These are phyloP conservation scores for Artibeus jamaicensis DNA, from an alignment of 2,797 vertebrate genomes.

Conservation along the genomic window DNA sequence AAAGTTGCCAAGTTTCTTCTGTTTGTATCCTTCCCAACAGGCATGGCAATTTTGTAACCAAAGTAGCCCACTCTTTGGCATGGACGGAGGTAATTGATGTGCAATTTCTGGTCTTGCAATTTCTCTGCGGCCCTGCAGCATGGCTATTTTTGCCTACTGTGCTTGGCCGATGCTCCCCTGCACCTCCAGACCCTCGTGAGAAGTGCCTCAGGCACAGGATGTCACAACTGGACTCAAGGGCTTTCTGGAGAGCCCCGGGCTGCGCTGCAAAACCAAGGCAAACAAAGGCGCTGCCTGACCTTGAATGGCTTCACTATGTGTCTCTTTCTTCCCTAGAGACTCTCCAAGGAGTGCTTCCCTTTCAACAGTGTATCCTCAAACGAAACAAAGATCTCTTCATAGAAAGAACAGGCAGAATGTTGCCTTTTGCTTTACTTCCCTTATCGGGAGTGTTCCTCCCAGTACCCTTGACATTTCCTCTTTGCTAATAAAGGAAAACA, in stretches of 20 bases:
- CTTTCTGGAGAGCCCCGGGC: background rate
- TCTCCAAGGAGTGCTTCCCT: conserved; percentile 44
- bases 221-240: background rate
- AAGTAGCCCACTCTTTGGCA: background rate
- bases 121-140: background rate
- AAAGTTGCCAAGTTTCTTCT: background rate
- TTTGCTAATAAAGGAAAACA: conserved; percentile 44
- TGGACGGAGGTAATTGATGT: background rate
- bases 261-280: background rate
- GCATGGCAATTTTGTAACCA: background rate
- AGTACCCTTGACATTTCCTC: conserved; percentile 48
- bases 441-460: background rate
- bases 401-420: conserved; percentile 38
- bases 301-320: conserved; percentile 6
- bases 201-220: conserved; percentile 5
- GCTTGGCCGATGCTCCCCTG: background rate
- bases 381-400: conserved; percentile 52
- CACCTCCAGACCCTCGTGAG: conserved; percentile 25
- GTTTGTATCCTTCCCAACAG: background rate
- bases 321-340: conserved; percentile 40
- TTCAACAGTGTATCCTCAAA: background rate
- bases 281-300: background rate
- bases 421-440: background rate
- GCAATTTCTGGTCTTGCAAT: background rate
- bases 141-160: conserved; percentile 49